Percentiles rank a stretch among this genome's conserved stretches.
These are phyloP conservation scores for Dynastes grantii DNA, from an alignment of 2,888 invertebrate genomes.

Conservation along the genomic window DNA sequence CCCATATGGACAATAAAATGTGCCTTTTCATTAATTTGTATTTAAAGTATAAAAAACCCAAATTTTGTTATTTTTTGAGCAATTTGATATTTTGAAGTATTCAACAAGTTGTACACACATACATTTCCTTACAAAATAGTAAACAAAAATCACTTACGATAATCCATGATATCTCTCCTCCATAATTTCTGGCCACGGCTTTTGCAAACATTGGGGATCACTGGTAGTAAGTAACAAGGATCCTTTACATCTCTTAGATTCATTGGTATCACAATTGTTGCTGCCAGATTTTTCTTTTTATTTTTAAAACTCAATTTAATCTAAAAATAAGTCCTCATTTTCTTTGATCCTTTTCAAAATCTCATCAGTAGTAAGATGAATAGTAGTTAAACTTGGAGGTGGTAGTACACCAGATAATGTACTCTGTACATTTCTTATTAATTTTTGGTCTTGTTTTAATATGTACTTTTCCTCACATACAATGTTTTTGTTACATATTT, in stretches of 20 bases:
- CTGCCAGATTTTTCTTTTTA: slow-evolving; percentile 26
- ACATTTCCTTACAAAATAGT: background rate
- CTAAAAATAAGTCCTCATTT: slow-evolving; percentile 62
- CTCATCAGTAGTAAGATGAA: slow-evolving; percentile 78
- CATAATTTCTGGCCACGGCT: slow-evolving; percentile 76
- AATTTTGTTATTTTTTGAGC: too few species aligned
- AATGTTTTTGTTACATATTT: slow-evolving; percentile 45
- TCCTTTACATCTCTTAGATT: slow-evolving; percentile 52
- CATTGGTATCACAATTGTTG: slow-evolving; percentile 52
- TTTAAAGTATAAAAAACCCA: too few species aligned
- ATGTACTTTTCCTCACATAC: slow-evolving; percentile 60
- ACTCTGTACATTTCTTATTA: slow-evolving; percentile 72
- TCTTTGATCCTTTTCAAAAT: slow-evolving; percentile 72
- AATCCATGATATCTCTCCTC: slow-evolving; percentile 80
- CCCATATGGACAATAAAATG: too few species aligned
- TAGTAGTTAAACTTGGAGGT: slow-evolving; percentile 82
- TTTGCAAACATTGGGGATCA: slow-evolving; percentile 58
- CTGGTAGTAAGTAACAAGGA: slow-evolving; percentile 66
- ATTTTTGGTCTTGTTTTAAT: slow-evolving; percentile 66
- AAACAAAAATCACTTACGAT: slow-evolving; percentile 75
- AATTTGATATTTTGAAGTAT: too few species aligned
- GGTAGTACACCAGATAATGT: slow-evolving; percentile 81
- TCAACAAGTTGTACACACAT: background rate
- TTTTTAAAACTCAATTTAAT: too few species aligned
- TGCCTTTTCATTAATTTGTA: too few species aligned